Percentiles rank a stretch among this genome's conserved stretches.
Evolutionary conservation across 2,113 vertebrate genomes (phyloP).

Genomic region (Turdus rufiventris): DNA sequence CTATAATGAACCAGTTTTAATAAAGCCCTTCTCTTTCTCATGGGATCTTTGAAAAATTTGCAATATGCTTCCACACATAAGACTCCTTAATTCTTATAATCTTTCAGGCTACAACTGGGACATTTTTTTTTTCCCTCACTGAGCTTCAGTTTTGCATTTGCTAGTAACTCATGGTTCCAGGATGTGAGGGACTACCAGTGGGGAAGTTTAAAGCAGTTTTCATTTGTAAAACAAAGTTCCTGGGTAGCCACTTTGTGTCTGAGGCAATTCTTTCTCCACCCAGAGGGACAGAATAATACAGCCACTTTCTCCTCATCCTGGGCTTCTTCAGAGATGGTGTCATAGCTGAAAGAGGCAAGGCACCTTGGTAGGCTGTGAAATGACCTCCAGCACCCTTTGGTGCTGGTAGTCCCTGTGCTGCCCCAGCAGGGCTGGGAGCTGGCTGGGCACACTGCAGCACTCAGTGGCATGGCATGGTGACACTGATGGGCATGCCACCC

Average conservation of each 20-base stretch:
- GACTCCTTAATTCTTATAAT: not conserved
- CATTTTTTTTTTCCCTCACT: not conserved
- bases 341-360: not conserved
- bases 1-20: not conserved
- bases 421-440: fast-evolving
- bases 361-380: not conserved
- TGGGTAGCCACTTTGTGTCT: not conserved
- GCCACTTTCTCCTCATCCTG: not conserved
- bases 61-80: not conserved
- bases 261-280: not conserved
- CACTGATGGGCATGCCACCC: fast-evolving
- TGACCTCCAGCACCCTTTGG: fast-evolving
- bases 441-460: fast-evolving
- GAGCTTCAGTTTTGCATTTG: not conserved
- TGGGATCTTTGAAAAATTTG: not conserved
- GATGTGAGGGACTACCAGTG: not conserved
- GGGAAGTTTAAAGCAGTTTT: not conserved
- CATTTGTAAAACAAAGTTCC: not conserved
- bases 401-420: not conserved
- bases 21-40: not conserved
- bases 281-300: not conserved
- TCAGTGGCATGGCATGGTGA: fast-evolving
- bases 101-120: not conserved
- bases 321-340: not conserved
- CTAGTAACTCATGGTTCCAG: not conserved